Conservation (phyloP, 2,797 vertebrate genomes). For the Centropyge bicolor region DNA sequence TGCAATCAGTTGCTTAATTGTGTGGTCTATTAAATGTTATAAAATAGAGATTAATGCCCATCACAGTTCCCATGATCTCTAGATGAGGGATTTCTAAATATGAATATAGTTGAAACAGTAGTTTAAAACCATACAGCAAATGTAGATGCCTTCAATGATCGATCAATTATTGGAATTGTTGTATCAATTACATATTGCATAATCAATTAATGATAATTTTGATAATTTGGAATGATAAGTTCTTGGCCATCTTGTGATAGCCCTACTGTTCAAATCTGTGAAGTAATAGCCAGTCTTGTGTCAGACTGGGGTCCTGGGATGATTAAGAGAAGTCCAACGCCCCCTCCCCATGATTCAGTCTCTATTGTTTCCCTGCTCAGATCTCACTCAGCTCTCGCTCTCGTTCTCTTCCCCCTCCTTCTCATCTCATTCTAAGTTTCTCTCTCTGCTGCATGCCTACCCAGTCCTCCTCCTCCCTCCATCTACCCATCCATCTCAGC, state of each 20-base stretch:
- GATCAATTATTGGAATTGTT: not conserved
- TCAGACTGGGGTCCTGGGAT: constrained; percentile 24
- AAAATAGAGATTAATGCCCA: not conserved
- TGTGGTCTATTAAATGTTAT: constrained; percentile 4
- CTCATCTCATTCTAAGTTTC: constrained; percentile 61
- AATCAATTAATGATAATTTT: not conserved
- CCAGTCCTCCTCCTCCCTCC: constrained; percentile 58
- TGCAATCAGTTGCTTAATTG: not conserved
- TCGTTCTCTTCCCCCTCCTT: constrained; percentile 23
- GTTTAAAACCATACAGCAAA: not conserved
- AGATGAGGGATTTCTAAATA: not conserved
- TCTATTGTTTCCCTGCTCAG: constrained; percentile 49
- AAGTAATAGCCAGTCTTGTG: constrained; percentile 8
- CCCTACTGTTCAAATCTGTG: constrained; percentile 2
- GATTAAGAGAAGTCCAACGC: constrained; percentile 21
- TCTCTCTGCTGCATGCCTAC: constrained; percentile 71
- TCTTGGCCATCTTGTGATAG: constrained; percentile 12
- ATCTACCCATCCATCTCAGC: constrained; percentile 75
- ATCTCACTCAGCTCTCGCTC: constrained; percentile 45
- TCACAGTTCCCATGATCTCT: not conserved
- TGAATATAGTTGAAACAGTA: not conserved
- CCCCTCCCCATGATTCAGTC: constrained; percentile 35
- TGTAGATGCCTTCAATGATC: not conserved
- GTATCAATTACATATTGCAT: not conserved
- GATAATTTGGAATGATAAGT: not conserved